phyloP scores from a whole-genome alignment of 1,140 invertebrate species.

The Branchinecta lynchi region DNA sequence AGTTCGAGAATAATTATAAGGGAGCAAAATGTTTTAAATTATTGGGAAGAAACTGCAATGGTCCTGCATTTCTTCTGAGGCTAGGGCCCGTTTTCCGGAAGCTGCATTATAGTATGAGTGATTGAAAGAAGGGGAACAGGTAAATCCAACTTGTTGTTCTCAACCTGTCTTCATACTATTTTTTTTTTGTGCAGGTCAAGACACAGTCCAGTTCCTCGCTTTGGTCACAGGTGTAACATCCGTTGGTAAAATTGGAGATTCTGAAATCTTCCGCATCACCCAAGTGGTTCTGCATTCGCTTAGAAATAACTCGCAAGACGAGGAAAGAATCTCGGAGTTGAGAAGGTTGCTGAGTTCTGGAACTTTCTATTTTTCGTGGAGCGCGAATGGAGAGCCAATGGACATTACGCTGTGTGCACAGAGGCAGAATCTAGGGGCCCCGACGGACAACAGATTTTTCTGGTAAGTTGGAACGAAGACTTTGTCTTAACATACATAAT shows the following conservation, averaged over 20 bases:
- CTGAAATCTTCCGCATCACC: constrained; percentile 84
- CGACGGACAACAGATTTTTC: constrained; percentile 88
- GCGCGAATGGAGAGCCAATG: constrained; percentile 38
- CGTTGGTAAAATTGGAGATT: constrained; percentile 79
- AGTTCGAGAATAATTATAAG: too few species aligned
- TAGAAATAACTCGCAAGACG: constrained; percentile 52
- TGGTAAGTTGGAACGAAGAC: constrained; percentile 41
- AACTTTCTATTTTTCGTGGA: constrained; percentile 91
- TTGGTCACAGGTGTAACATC: constrained; percentile 88
- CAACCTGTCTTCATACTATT: constrained; percentile 11
- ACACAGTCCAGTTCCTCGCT: constrained; percentile 65
- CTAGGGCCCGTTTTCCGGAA: too few species aligned
- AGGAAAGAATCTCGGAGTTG: constrained; percentile 63
- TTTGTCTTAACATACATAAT: neutral
- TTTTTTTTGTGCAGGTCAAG: constrained; percentile 43
- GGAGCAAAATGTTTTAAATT: too few species aligned
- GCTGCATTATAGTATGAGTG: too few species aligned
- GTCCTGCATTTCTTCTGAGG: too few species aligned
- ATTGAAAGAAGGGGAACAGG: too few species aligned
- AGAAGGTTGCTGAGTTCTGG: constrained; percentile 84
- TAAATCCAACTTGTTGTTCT: too few species aligned
- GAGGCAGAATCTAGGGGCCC: constrained; percentile 52
- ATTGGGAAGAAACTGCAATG: too few species aligned
- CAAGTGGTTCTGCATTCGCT: constrained; percentile 77
- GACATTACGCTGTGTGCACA: constrained; percentile 89